Base-by-base conservation (phyloP, 2,797 vertebrate species). In the Etheostoma perlongum region DNA sequence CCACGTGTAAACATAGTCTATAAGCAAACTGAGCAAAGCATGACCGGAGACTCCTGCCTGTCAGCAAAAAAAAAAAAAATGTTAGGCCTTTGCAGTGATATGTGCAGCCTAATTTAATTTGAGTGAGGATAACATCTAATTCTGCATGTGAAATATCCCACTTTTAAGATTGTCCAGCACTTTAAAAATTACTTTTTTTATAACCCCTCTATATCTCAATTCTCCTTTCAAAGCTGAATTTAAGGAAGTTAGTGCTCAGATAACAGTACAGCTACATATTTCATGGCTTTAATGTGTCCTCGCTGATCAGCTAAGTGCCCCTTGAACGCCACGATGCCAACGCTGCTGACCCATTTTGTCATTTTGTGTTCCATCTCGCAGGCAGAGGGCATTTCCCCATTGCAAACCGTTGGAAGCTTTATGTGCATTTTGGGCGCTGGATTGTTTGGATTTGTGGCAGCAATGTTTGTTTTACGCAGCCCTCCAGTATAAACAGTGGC, bases 81-180 rank as follows among this genome's bases (percentile, higher is more conserved):
- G 30, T 30, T 30, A 6, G 30, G 30, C 30, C 30, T 1, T 59
- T 68, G 44, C 78, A 66, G 69, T 81, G 76, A 78, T 75, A 85
- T 90, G 67, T 85, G 64, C 80, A 12, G 86, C 72, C 64, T 86
- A 85, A 92, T 90, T 93, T 83, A 88, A 92, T 91, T 90, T 84
- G 42, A 88, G 19, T 67, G 46, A 67, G 58, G 89, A 90, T 93
- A 90, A 51, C 33, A 90, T 91, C 86, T 88, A 85, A 91, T 90
- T 75, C 79, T n/a, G 36, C 82, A 84, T 76, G 79, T 78, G 79
- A 89, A 88, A 87, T 87, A 89, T 87, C 82, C 67, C 48, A 78
- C 80, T 87, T 88, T 88, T 85, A 85, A 85, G 74, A 88, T 84
- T 81, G 85, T 88, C 78, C 79, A 82, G 44, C 64, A 76, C 81